Evolutionary conservation across 2,797 vertebrate genomes (phyloP).

Genomic region (Pangasius macronema): DNA sequence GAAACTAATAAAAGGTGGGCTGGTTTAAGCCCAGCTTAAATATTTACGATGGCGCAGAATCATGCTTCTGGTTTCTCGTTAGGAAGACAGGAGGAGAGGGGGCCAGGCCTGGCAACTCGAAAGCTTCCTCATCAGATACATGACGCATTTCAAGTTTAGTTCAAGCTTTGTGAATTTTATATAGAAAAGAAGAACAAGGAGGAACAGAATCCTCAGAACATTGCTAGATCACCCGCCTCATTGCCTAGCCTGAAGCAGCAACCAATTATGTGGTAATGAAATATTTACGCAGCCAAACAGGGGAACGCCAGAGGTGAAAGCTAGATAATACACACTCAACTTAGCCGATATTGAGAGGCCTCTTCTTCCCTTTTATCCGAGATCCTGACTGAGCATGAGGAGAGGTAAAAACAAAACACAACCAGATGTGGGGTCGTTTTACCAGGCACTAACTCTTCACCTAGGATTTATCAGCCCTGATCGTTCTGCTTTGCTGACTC

Average conservation of each 20-base stretch:
- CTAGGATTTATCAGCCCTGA: not conserved
- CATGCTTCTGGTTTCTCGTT: constrained; percentile 66
- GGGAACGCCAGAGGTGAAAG: constrained; percentile 75
- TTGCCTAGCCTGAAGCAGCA: constrained; percentile 79
- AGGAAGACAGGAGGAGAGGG: constrained; percentile 65
- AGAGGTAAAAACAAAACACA: not conserved
- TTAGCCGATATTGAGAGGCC: constrained; percentile 61
- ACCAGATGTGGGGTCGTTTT: not conserved
- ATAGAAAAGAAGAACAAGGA: constrained; percentile 64
- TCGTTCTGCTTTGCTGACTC: constrained; percentile 20
- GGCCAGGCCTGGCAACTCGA: constrained; percentile 59
- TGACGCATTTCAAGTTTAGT: constrained; percentile 58
- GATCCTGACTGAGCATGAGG: constrained; percentile 36
- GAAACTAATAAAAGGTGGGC: constrained; percentile 73
- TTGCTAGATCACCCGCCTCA: constrained; percentile 65
- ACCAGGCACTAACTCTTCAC: not conserved
- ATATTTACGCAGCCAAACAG: constrained; percentile 82
- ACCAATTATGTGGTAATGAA: constrained; percentile 83
- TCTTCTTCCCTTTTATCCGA: constrained; percentile 56
- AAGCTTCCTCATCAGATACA: constrained; percentile 67
- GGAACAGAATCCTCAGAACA: constrained; percentile 69
- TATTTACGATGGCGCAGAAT: constrained; percentile 72
- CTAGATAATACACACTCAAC: constrained; percentile 73
- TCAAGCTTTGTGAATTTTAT: constrained; percentile 74
- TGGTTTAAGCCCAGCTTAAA: constrained; percentile 74